Evolutionary conservation across 1,140 invertebrate genomes (phyloP).

Genomic region (Battus philenor): DNA sequence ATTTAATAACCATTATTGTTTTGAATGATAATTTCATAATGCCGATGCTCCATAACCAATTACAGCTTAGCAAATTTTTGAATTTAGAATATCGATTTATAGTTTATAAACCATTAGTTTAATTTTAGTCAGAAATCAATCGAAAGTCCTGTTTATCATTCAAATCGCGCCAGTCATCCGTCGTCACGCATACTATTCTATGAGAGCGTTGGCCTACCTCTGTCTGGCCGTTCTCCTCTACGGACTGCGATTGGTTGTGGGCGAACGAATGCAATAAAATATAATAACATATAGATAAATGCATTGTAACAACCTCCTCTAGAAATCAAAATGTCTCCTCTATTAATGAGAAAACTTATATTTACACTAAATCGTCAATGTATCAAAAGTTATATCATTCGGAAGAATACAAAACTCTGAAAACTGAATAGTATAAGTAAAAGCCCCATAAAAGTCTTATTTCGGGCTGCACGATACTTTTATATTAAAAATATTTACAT

Average conservation of each 20-base stretch:
- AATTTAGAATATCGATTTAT: no score
- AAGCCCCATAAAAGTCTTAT: slow-evolving; percentile 64
- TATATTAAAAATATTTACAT: slow-evolving; percentile 71
- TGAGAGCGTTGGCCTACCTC: slow-evolving; percentile 67
- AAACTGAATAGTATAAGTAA: slow-evolving; percentile 57
- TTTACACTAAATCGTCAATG: slow-evolving; percentile 55
- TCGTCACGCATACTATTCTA: slow-evolving; percentile 41
- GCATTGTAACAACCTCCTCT: slow-evolving; percentile 67
- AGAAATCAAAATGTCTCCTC: slow-evolving; percentile 57
- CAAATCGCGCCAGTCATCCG: slow-evolving; percentile 31
- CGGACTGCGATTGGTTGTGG: slow-evolving; percentile 74
- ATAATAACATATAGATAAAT: slow-evolving; percentile 74
- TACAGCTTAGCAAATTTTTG: neutral
- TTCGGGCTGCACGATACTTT: slow-evolving; percentile 57
- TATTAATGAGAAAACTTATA: slow-evolving; percentile 55
- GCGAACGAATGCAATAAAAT: slow-evolving; percentile 75
- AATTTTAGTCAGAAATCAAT: neutral
- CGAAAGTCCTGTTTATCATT: slow-evolving; percentile 7
- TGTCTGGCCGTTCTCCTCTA: slow-evolving; percentile 72
- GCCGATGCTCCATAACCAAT: neutral
- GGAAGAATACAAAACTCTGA: slow-evolving; percentile 46
- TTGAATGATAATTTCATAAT: no score
- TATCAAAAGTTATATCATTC: slow-evolving; percentile 63
- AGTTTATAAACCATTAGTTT: no score
- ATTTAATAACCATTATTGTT: no score